Conservation (phyloP, 37 sponge, comb jelly and placozoan genomes). For the Diacarnus erythraeanus region DNA sequence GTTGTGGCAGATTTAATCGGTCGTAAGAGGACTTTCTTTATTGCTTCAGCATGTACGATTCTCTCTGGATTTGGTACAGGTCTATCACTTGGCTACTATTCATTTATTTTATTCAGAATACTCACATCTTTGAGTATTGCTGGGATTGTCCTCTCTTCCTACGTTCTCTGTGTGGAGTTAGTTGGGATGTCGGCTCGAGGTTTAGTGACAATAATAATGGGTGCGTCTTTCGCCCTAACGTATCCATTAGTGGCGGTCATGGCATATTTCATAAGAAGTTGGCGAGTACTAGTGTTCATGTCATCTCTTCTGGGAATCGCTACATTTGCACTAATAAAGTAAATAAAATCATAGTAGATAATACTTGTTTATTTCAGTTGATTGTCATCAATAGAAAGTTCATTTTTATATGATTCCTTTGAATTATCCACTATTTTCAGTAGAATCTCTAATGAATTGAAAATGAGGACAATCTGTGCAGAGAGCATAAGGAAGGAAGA, state of each 20-base stretch:
- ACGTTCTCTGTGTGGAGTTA: constrained; percentile 40
- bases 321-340: constrained; percentile 28
- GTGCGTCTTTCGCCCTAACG: constrained; percentile 22
- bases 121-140: background rate
- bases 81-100: constrained; percentile 1
- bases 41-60: background rate
- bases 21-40: constrained; percentile 31
- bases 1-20: constrained; percentile 44
- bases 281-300: constrained; percentile 29
- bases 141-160: constrained; percentile 31
- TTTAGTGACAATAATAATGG: constrained; percentile 5
- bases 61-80: constrained; percentile 14
- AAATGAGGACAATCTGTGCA: no score
- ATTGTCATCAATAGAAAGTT: background rate
- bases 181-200: constrained; percentile 26
- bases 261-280: constrained; percentile 53
- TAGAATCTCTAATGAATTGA: no score
- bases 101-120: constrained; percentile 34
- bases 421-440: no score
- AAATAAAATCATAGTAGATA: background rate
- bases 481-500: no score
- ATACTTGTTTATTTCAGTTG: background rate
- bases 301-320: background rate
- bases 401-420: constrained; percentile 5
- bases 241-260: constrained; percentile 6